Base-by-base conservation (phyloP, 1,140 invertebrate species). In the Steinernema feltiae region DNA sequence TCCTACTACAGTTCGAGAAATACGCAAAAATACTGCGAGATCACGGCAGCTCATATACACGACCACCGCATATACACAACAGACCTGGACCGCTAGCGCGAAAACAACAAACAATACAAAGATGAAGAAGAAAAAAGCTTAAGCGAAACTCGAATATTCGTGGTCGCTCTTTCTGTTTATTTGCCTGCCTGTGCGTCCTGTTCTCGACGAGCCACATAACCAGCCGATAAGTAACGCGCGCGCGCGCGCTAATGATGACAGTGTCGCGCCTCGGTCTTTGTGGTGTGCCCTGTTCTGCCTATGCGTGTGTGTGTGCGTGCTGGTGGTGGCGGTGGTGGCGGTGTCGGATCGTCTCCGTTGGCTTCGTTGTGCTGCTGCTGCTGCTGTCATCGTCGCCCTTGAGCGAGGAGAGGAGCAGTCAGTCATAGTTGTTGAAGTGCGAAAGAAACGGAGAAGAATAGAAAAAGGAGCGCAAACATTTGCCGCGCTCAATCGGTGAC, bases 71-170 rank as follows among this genome's bases (percentile, higher is more conserved):
- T 21, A 63, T 27, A 63, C 53, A 63, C 53, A 63, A 63, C 7
- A n/a, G 53, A 21, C 53, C 53, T n/a, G n/a, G n/a, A 63, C 15
- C 12, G 24, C 53, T 15, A 63, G 53, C 53, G 53, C 24, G 53
- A 63, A 63, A 63, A 63, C 53, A 63, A 63, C 53, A 63, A 63
- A 63, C 53, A 63, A 63, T 63, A 63, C 53, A 63, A 63, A 27
- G 24, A n/a, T n/a, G n/a, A n/a, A 63, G 24, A 63, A 27, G 53
- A 63, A 15, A 27, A n/a, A n/a, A n/a, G n/a, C n/a, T 63, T 21
- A 27, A 18, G 18, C 35, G 35, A 41, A n/a, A n/a, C n/a, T n/a
- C n/a, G n/a, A n/a, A 63, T 63, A n/a, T 27, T 63, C 3, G 53
- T 63, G 53, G 7, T 63, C 24, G 15, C 53, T 63, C 53, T 63